Percentiles rank a stretch among this genome's conserved stretches.
Conservation (phyloP, 2,888 invertebrate genomes). For the Amiota communis region DNA sequence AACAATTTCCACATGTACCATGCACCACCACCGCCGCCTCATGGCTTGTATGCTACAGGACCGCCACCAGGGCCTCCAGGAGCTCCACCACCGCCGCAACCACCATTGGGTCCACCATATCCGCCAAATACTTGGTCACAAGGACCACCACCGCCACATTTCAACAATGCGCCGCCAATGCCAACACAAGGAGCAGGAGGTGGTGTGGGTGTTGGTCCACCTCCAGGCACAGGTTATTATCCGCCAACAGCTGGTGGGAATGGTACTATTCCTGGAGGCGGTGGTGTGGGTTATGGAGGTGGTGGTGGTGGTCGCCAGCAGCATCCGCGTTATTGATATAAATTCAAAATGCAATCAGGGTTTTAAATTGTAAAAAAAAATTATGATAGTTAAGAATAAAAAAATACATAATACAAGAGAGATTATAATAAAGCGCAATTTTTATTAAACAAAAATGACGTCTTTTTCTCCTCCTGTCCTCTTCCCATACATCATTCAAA, state of each 20-base stretch:
- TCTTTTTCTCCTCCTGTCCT: conserved; percentile 14
- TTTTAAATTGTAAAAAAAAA: conserved; percentile 1
- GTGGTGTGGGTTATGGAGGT: conserved; percentile 35
- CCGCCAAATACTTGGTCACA: conserved; percentile 49
- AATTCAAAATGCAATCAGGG: conserved; percentile 46
- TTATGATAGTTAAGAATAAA: neutral
- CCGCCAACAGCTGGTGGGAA: conserved; percentile 27
- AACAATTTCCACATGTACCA: conserved; percentile 58
- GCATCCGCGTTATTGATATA: conserved; percentile 48
- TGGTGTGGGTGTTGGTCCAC: conserved; percentile 31
- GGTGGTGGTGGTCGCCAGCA: conserved; percentile 46
- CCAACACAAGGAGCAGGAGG: conserved; percentile 43
- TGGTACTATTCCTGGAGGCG: conserved; percentile 16
- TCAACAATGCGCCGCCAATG: conserved; percentile 49
- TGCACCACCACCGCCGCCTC: conserved; percentile 65
- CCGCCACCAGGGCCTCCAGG: conserved; percentile 53
- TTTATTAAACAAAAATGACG: conserved; percentile 54
- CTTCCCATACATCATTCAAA: too few species aligned
- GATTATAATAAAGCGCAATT: conserved; percentile 61
- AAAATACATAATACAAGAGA: conserved; percentile 20
- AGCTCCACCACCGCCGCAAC: conserved; percentile 51
- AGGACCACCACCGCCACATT: conserved; percentile 44
- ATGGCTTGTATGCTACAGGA: conserved; percentile 42
- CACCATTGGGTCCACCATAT: conserved; percentile 41
- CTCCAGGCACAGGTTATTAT: conserved; percentile 5